phyloP scores from a whole-genome alignment of 2,797 vertebrate genomes.

The Podarcis lilfordi region DNA sequence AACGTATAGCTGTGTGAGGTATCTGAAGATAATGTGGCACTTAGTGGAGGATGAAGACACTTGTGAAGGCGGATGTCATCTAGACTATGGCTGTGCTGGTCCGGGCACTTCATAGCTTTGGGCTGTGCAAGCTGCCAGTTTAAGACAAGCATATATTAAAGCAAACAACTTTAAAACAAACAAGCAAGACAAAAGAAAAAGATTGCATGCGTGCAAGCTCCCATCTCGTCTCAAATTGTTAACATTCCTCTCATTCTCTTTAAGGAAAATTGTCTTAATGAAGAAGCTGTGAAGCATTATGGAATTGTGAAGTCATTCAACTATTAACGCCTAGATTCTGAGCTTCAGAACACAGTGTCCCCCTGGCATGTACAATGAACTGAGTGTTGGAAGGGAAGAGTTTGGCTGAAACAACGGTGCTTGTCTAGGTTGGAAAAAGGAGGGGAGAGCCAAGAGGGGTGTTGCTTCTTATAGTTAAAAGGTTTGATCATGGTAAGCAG shows the following conservation, averaged over 20 bases:
- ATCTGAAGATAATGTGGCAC: constrained; percentile 73
- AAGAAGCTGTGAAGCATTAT: constrained; percentile 43
- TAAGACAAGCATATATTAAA: not conserved
- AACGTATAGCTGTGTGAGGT: constrained; percentile 85
- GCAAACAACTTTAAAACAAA: not conserved
- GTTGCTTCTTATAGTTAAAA: not conserved
- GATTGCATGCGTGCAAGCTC: not conserved
- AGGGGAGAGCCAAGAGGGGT: not conserved
- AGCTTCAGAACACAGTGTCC: not conserved
- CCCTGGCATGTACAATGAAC: not conserved
- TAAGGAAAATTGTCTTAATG: constrained; percentile 15
- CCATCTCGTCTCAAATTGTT: constrained; percentile 13
- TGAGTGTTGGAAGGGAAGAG: not conserved
- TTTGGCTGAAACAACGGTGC: not conserved
- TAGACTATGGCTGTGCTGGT: constrained; percentile 83
- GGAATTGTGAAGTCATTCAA: constrained; percentile 19
- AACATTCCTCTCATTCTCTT: constrained; percentile 24
- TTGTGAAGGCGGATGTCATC: constrained; percentile 79
- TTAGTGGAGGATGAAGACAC: constrained; percentile 69
- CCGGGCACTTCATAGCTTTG: constrained; percentile 60
- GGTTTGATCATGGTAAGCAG: not conserved
- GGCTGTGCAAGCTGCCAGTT: constrained; percentile 50
- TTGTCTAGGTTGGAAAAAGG: not conserved
- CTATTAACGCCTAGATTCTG: constrained; percentile 5
- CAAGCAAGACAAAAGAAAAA: not conserved